Evolutionary conservation across 2,797 vertebrate genomes (phyloP).

Genomic region (Podarcis lilfordi): DNA sequence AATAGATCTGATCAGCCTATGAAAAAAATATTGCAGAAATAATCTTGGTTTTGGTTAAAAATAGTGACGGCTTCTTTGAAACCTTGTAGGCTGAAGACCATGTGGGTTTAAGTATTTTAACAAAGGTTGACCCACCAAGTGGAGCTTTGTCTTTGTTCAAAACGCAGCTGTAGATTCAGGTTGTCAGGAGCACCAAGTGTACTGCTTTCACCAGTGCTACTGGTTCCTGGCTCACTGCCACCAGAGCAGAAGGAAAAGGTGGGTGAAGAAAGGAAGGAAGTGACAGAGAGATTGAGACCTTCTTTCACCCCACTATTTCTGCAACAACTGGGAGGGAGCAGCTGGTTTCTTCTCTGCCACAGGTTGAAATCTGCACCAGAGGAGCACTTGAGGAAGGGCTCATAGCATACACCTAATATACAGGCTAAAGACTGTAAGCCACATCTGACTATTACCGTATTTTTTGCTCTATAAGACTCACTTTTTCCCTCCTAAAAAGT

Average conservation of each 20-base stretch:
- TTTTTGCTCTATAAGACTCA: no score
- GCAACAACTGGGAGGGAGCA: neutral
- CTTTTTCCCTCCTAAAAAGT: no score
- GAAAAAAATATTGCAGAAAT: constrained; percentile 11
- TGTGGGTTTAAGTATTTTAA: neutral
- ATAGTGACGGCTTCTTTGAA: neutral
- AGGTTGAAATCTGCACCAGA: neutral
- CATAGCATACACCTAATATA: neutral
- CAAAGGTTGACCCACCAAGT: neutral
- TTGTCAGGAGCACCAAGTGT: neutral
- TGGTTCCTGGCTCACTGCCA: neutral
- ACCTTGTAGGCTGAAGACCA: neutral
- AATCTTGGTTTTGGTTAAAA: constrained; percentile 10
- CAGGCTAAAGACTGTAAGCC: neutral
- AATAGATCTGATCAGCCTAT: constrained; percentile 33
- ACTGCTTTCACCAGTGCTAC: neutral
- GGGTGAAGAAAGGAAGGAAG: neutral
- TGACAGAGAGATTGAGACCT: neutral
- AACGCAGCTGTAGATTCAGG: neutral
- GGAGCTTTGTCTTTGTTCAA: neutral
- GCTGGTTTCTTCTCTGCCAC: neutral
- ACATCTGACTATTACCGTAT: no score
- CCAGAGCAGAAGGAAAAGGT: neutral
- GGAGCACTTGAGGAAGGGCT: neutral
- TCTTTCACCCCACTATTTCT: neutral